Evolutionary conservation across 1,140 invertebrate species (phyloP), one percentile per base, ranked within the genome.

Genomic region (Caenorhabditis remanei): DNA sequence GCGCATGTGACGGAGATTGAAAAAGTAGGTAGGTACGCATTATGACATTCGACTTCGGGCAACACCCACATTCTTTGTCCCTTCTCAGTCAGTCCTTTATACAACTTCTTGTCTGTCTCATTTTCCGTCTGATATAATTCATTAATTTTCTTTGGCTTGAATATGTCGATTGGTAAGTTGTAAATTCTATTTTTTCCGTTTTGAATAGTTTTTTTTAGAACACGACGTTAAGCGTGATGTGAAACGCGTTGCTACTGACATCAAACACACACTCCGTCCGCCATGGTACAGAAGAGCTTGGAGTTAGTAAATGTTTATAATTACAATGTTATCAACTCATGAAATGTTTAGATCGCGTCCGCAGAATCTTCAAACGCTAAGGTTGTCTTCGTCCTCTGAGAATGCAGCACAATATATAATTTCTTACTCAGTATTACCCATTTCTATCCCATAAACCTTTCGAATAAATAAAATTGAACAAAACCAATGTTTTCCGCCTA

Each of bases 211-310:
- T 19, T 24, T 67, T 75, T 83, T 24, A 87, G 86, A 84, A 50
- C n/a, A 24, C 9, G 75, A 83, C 19, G 86, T 61, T 21, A 63
- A 65, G 32, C 71, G 79, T 6, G 86, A 83, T 53, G 86, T 87
- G 43, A 87, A 83, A 41, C 67, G 61, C 9, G 56, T 75, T 41
- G 82, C 86, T 9, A 56, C 65, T 11, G 75, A 87, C 24, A 71
- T 87, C 21, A 55, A 87, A 14, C 86, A 87, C 71, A 65, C 86
- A 13, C 63, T 87, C 32, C 71, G 86, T 21, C 86, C 86, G 8
- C 86, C 86, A 40, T 87, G 86, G 86, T 87, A 87, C 79, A 61
- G 82, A 58, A 83, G 86, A 87, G 71, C 86, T 48, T 87, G 86
- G 86, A 84, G 86, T 87, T 24, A 83, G 48, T 58, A 4, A 43